Evolutionary conservation across 2,888 invertebrate genomes (phyloP).

Genomic region (Gryllus longicercus): DNA sequence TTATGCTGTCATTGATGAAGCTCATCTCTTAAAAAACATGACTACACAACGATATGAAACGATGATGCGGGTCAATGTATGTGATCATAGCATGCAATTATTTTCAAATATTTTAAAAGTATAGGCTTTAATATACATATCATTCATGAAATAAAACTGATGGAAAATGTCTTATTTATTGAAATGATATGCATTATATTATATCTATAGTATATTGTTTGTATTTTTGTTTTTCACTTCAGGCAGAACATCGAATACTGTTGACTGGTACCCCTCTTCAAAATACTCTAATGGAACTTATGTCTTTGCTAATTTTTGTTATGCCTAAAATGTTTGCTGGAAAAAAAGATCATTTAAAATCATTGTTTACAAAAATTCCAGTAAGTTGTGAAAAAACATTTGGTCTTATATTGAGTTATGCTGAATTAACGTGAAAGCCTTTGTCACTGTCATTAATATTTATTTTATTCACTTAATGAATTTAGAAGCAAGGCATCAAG

Average conservation of each 20-base stretch:
- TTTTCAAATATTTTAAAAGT: constrained; percentile 24
- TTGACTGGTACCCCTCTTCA: constrained; percentile 95
- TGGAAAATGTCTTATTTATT: no score
- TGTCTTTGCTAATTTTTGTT: constrained; percentile 92
- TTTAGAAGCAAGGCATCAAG: constrained; percentile 18
- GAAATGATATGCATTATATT: no score
- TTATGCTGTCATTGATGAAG: constrained; percentile 95
- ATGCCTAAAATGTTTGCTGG: constrained; percentile 93
- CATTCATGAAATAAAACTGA: no score
- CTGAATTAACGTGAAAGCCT: not conserved
- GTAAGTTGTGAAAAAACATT: constrained; percentile 49
- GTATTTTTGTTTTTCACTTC: constrained; percentile 38
- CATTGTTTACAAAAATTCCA: constrained; percentile 72
- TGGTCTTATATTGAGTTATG: not conserved
- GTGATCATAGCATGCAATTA: constrained; percentile 32
- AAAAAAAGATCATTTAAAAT: constrained; percentile 82
- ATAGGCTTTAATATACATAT: not conserved
- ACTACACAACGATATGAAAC: constrained; percentile 85
- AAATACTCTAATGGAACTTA: constrained; percentile 91
- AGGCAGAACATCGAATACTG: constrained; percentile 81
- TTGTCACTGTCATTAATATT: no score
- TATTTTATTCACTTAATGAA: no score
- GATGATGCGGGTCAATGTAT: constrained; percentile 77
- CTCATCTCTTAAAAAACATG: constrained; percentile 98
- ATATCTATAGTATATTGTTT: no score